Evolutionary conservation across 2,888 invertebrate species (phyloP).

Genomic region (Tinea pellionella): DNA sequence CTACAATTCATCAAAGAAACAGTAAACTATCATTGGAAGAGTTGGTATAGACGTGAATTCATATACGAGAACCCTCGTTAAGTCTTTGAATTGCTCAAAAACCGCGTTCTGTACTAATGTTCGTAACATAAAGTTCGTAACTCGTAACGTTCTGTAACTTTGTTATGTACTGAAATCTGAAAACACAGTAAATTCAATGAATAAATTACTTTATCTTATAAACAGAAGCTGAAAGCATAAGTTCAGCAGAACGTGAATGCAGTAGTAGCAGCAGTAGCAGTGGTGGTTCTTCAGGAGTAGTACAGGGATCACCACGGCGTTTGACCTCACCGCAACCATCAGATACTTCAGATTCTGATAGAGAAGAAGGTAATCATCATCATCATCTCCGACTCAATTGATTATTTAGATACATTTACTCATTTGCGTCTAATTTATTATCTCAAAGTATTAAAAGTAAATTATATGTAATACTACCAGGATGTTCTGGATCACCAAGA

Average conservation of each 20-base stretch:
- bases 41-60: too few relatives aligned
- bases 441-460: too few relatives aligned
- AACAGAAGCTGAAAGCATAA: slow-evolving; percentile 3
- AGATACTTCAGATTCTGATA: slow-evolving; percentile 71
- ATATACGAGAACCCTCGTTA: too few relatives aligned
- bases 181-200: neutral
- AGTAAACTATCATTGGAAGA: too few relatives aligned
- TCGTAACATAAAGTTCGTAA: too few relatives aligned
- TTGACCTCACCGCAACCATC: slow-evolving; percentile 49
- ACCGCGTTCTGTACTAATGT: too few relatives aligned
- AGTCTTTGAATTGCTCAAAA: too few relatives aligned
- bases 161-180: neutral
- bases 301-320: slow-evolving; percentile 30
- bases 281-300: slow-evolving; percentile 22
- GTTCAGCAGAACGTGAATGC: slow-evolving; percentile 21
- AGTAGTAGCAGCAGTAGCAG: slow-evolving; percentile 45
- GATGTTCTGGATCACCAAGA: slow-evolving; percentile 83
- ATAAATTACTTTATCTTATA: neutral
- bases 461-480: slow-evolving; percentile 27
- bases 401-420: too few relatives aligned
- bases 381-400: neutral
- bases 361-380: slow-evolving; percentile 52
- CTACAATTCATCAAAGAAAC: too few relatives aligned
- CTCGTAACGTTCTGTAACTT: too few relatives aligned
- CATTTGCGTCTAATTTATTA: too few relatives aligned